Base-by-base conservation (phyloP, 2,113 vertebrate genomes). In the Xenus cinereus region DNA sequence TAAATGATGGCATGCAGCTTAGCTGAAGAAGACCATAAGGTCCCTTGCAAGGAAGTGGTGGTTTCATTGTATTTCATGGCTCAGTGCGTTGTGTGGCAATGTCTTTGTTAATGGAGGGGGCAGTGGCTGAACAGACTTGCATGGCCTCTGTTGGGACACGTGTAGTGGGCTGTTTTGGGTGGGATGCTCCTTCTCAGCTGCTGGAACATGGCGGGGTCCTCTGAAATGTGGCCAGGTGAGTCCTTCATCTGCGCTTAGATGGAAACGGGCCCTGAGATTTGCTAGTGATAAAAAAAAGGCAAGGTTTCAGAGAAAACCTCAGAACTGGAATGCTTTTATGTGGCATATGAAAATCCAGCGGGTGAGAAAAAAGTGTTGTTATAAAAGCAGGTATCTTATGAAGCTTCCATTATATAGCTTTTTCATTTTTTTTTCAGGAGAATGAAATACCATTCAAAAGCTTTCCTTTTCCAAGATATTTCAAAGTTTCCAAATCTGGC, bases 151-250 rank as follows among this genome's bases (percentile, higher is more conserved):
- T 5, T 46, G 53, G 72, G 45, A 35, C 6, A 6, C 0, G 1
- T 11, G 57, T 7, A 8, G 39, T 4, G n/a, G 41, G 37, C 66
- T 82, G 12, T 2, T 22, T 35, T 2, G 3, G 76, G 19, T 33
- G 30, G 48, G 33, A 28, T 28, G 66, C 48, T 69, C 50, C n/a
- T 59, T 69, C 60, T 51, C 66, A 63, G 41, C 13, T 35, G 17
- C 59, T 56, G 64, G 28, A 15, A 35, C 12, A 3, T 4, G 7
- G 8, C 1, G 0, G 53, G 6, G 24, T 30, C 51, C 62, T 35
- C 56, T 24, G 39, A 71, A 45, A n/a, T 14, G 23, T 2, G 3
- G 33, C 50, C 24, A 18, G 32, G 17, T 24, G 12, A 71, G 50
- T 39, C 39, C 41, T 72, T 80, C 50, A 8, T 19, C 60, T 32